Percentiles rank a stretch among this genome's conserved stretches.
Conservation (phyloP, 2,113 vertebrate species). For the Megaceryle torquata region DNA sequence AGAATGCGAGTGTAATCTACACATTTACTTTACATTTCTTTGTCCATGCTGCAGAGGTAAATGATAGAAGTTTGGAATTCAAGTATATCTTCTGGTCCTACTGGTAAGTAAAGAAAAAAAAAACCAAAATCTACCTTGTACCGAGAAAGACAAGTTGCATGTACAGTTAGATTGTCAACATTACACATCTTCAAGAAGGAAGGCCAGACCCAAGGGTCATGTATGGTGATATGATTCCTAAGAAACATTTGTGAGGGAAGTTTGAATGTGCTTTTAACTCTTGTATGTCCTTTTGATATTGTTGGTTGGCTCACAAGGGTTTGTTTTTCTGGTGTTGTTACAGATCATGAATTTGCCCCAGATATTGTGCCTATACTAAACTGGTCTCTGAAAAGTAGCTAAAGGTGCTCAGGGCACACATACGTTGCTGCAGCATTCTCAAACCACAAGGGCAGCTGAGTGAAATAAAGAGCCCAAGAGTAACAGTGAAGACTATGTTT, state of each 20-base stretch:
- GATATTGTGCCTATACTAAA: not conserved
- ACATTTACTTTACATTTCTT: not conserved
- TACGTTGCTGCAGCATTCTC: rapidly evolving
- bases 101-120: rapidly evolving
- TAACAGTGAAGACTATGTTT: rapidly evolving
- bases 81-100: not conserved
- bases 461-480: rapidly evolving
- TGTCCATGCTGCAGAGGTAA: not conserved
- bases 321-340: not conserved
- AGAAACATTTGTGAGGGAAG: rapidly evolving
- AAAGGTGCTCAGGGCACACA: rapidly evolving
- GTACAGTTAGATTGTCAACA: rapidly evolving
- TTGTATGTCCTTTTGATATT: rapidly evolving
- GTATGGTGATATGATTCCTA: not conserved
- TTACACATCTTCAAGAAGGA: not conserved
- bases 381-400: not conserved
- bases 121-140: not conserved
- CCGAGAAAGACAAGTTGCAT: not conserved
- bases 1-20: not conserved
- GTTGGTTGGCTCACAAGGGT: not conserved
- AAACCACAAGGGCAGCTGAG: rapidly evolving
- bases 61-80: rapidly evolving
- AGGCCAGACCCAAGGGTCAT: rapidly evolving
- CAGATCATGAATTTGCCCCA: not conserved
- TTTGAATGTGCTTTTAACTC: not conserved